Conservation (phyloP, 2,888 invertebrate genomes). For the Meiosimyza platycephala region DNA sequence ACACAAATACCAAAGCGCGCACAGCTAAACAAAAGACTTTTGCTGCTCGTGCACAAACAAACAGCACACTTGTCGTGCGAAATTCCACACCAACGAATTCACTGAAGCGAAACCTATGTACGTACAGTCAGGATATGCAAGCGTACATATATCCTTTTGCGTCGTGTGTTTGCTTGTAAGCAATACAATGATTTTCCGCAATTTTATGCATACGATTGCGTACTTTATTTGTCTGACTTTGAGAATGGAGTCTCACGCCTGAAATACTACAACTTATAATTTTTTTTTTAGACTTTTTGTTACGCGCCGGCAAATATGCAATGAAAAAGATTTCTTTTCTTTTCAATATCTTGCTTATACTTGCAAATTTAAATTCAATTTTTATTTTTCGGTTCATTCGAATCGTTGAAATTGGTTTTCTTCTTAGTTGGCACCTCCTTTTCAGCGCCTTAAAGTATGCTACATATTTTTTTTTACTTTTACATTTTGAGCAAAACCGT, state of each 20-base stretch:
- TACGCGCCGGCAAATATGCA: conserved; percentile 16
- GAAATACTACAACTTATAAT: background rate
- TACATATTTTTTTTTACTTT: conserved; percentile 17
- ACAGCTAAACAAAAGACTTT: background rate
- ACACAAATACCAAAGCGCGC: too few relatives aligned
- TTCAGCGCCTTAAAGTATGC: conserved; percentile 22
- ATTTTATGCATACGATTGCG: conserved; percentile 20
- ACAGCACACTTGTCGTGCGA: conserved; percentile 8
- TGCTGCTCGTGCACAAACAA: background rate
- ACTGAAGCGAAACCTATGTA: conserved; percentile 12
- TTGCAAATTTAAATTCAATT: conserved; percentile 16
- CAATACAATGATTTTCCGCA: conserved; percentile 30
- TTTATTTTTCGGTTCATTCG: background rate
- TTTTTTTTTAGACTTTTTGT: background rate
- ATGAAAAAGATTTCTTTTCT: background rate
- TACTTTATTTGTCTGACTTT: conserved; percentile 38
- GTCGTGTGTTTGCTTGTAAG: background rate
- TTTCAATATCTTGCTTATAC: background rate
- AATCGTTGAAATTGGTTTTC: background rate
- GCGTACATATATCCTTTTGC: background rate
- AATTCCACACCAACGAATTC: conserved; percentile 22
- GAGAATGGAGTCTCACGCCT: conserved; percentile 4
- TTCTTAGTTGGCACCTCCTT: background rate
- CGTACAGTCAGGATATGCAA: conserved; percentile 4
- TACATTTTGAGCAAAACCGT: too few relatives aligned